These are phyloP conservation scores for Dynastes tityus DNA, from an alignment of 2,888 invertebrate species.

Conservation along the genomic window DNA sequence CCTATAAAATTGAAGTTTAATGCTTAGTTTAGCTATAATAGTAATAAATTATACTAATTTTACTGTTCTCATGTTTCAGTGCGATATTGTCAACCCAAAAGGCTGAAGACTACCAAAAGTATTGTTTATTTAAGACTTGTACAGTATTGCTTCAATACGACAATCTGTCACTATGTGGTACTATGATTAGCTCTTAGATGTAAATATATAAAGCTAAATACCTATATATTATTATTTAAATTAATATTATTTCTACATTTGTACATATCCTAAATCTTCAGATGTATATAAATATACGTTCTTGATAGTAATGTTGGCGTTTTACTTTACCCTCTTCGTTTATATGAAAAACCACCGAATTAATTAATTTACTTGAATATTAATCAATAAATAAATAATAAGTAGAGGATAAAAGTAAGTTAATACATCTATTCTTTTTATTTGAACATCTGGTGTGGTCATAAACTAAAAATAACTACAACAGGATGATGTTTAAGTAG, in stretches of 20 bases:
- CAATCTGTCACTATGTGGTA: slow-evolving; percentile 64
- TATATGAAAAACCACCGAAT: not conserved
- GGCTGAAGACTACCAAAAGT: slow-evolving; percentile 66
- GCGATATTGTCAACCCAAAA: slow-evolving; percentile 60
- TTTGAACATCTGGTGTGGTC: no score
- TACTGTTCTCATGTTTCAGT: slow-evolving; percentile 55
- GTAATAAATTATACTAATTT: no score
- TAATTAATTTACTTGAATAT: not conserved
- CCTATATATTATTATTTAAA: slow-evolving; percentile 51
- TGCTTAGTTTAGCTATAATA: no score
- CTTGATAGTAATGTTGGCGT: slow-evolving; percentile 46
- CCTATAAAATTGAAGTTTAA: no score
- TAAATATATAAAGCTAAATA: slow-evolving; percentile 45
- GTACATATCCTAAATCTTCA: slow-evolving; percentile 63
- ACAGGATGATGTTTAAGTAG: no score
- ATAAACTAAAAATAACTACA: no score
- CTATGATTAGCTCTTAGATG: slow-evolving; percentile 51
- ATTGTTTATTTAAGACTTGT: slow-evolving; percentile 58
- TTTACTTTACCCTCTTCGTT: not conserved
- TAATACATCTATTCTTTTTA: no score
- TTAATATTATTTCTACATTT: slow-evolving; percentile 64
- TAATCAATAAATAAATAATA: not conserved
- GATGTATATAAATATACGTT: slow-evolving; percentile 61
- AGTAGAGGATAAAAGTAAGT: no score
- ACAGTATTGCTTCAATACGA: slow-evolving; percentile 60